Evolutionary conservation across 2,113 vertebrate species (phyloP).

Genomic region (Hystrix brachyura): DNA sequence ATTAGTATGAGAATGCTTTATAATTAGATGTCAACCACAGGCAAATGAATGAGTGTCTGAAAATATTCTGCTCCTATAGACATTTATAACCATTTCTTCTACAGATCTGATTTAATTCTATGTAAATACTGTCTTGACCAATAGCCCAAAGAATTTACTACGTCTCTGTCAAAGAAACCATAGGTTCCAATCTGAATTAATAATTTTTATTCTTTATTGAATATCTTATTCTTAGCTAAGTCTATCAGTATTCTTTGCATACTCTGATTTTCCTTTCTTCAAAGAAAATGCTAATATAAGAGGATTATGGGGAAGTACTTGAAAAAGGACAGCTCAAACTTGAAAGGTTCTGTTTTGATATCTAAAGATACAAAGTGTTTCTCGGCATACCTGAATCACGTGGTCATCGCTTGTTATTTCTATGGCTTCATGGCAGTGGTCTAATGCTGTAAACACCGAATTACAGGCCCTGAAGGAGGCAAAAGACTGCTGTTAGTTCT

Average conservation of each 20-base stretch:
- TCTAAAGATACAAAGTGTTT: not conserved
- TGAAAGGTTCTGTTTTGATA: conserved; percentile 5
- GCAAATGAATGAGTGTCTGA: not conserved
- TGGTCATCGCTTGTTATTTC: conserved; percentile 98
- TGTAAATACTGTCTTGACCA: not conserved
- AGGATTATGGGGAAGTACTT: conserved; percentile 28
- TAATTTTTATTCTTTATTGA: not conserved
- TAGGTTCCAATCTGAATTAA: not conserved
- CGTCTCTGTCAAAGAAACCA: not conserved
- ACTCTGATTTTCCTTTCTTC: conserved; percentile 25
- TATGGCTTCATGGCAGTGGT: conserved; percentile 96
- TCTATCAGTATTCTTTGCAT: not conserved
- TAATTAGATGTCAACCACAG: not conserved
- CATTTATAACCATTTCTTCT: not conserved
- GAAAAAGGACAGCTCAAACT: not conserved
- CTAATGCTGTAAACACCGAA: conserved; percentile 95
- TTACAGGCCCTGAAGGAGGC: conserved; percentile 94
- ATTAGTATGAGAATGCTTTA: not conserved
- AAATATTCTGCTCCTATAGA: not conserved
- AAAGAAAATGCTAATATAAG: conserved; percentile 39
- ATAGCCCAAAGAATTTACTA: not conserved
- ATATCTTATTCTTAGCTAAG: conserved; percentile 6
- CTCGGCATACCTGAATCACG: conserved; percentile 94
- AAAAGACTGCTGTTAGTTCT: conserved; percentile 77
- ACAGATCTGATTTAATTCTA: not conserved